These are phyloP conservation scores for Drosophila bipectinata DNA, from an alignment of 1,140 invertebrate genomes.

Conservation along the genomic window DNA sequence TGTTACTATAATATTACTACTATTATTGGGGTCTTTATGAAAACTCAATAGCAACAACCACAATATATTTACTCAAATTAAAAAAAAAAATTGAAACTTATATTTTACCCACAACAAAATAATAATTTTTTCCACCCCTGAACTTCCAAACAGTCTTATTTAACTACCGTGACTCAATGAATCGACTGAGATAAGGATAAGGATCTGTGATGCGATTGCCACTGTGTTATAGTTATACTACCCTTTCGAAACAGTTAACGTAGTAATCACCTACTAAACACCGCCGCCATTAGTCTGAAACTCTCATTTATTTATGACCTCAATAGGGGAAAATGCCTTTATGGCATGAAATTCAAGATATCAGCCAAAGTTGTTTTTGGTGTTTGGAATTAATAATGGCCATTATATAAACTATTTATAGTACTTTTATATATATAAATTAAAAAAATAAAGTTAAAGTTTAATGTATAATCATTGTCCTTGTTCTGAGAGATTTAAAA, in stretches of 20 bases:
- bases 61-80: too few species aligned
- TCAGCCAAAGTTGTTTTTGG: background rate
- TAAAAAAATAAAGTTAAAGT: too few species aligned
- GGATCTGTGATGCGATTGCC: slow-evolving; percentile 25
- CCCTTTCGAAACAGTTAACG: slow-evolving; percentile 7
- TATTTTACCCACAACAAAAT: background rate
- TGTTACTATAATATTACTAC: too few species aligned
- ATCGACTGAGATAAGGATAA: slow-evolving; percentile 39
- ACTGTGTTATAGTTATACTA: slow-evolving; percentile 6
- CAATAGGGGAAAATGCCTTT: slow-evolving; percentile 1
- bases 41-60: too few species aligned
- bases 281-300: slow-evolving; percentile 2
- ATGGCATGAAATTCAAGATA: slow-evolving; percentile 5
- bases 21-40: too few species aligned
- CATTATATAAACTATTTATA: background rate
- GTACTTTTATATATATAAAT: too few species aligned
- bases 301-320: slow-evolving; percentile 28
- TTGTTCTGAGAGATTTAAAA: too few species aligned
- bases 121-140: background rate
- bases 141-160: background rate
- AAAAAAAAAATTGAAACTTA: too few species aligned
- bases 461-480: too few species aligned
- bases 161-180: slow-evolving; percentile 21
- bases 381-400: background rate
- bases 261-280: slow-evolving; percentile 18